These are phyloP conservation scores for Paralvinella palmiformis DNA, from an alignment of 1,140 invertebrate species.

Conservation along the genomic window DNA sequence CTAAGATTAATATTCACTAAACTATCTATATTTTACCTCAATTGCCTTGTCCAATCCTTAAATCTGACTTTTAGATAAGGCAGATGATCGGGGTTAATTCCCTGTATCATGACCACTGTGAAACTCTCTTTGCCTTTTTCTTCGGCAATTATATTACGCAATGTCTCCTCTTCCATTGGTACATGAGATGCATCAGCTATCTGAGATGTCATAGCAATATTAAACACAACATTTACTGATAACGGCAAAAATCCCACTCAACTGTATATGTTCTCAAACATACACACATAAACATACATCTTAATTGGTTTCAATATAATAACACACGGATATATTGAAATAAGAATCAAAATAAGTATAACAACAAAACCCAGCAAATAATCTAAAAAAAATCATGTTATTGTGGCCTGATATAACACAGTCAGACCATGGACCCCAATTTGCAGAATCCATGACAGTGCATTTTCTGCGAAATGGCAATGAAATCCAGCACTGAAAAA, in stretches of 20 bases:
- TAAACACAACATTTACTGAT: not conserved
- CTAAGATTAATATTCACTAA: too few relatives aligned
- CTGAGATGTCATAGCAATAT: slow-evolving; percentile 22
- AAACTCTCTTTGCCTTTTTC: slow-evolving; percentile 41
- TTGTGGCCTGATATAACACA: too few relatives aligned
- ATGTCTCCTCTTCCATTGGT: slow-evolving; percentile 29
- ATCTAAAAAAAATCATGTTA: too few relatives aligned
- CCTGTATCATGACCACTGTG: slow-evolving; percentile 46
- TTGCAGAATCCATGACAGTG: too few relatives aligned
- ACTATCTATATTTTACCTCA: slow-evolving; percentile 48
- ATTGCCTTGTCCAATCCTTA: slow-evolving; percentile 40
- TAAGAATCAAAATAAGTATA: too few relatives aligned
- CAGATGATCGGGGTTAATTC: slow-evolving; percentile 39
- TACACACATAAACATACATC: not conserved
- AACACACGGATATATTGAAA: too few relatives aligned
- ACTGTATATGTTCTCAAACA: not conserved
- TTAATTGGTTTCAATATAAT: too few relatives aligned
- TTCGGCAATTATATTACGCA: slow-evolving; percentile 37
- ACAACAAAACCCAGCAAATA: too few relatives aligned
- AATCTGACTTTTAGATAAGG: slow-evolving; percentile 39
- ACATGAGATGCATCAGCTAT: slow-evolving; percentile 43
- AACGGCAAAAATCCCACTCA: not conserved
- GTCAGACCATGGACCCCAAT: too few relatives aligned
- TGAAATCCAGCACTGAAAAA: too few relatives aligned
- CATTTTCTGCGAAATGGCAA: too few relatives aligned